These are phyloP conservation scores for Sebastes vulpes DNA, from an alignment of 2,797 vertebrate species.

Conservation along the genomic window DNA sequence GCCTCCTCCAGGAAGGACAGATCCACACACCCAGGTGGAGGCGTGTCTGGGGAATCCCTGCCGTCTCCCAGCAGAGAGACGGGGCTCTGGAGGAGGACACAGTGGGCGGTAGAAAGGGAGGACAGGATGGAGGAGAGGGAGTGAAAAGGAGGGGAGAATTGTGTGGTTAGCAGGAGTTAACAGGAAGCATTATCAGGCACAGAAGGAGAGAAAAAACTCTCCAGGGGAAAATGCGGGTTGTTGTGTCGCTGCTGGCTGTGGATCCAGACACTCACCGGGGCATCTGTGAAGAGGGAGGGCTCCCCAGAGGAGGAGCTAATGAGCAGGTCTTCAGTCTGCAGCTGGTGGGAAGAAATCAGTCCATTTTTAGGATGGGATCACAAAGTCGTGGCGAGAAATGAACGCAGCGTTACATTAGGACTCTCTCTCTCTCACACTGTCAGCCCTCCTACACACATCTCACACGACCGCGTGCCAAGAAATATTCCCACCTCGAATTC, in stretches of 20 bases:
- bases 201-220: constrained; percentile 47
- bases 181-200: constrained; percentile 48
- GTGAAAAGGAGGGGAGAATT: neutral
- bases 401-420: neutral
- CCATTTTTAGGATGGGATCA: constrained; percentile 37
- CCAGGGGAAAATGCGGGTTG: constrained; percentile 41
- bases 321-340: constrained; percentile 89
- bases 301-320: constrained; percentile 88
- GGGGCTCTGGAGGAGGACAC: constrained; percentile 79
- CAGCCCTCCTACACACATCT: constrained; percentile 15
- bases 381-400: constrained; percentile 5
- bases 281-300: constrained; percentile 86
- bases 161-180: constrained; percentile 57
- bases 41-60: constrained; percentile 80
- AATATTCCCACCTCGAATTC: constrained; percentile 13
- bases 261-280: constrained; percentile 85
- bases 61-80: constrained; percentile 86
- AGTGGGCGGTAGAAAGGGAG: constrained; percentile 10
- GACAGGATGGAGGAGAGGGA: neutral
- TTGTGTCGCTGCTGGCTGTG: constrained; percentile 62
- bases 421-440: neutral
- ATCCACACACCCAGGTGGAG: constrained; percentile 85
- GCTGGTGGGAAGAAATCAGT: constrained; percentile 76
- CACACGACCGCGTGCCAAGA: constrained; percentile 21
- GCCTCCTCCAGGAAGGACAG: constrained; percentile 90